Evolutionary conservation across 2,797 vertebrate genomes (phyloP).

Genomic region (Tapera naevia): DNA sequence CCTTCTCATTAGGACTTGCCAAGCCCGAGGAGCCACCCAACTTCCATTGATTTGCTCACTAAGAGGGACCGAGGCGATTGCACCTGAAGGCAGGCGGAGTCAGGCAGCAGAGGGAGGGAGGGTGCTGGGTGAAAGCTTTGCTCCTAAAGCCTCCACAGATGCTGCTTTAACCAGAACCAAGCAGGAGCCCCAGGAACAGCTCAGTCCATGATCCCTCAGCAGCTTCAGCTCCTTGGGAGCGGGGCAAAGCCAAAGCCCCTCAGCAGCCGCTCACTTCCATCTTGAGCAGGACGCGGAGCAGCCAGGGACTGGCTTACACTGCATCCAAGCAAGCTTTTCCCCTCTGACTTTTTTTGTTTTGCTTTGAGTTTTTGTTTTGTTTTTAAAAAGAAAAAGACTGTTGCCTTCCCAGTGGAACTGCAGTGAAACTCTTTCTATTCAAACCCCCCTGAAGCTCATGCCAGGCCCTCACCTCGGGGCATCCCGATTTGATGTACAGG

Average conservation of each 20-base stretch:
- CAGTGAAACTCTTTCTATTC: neutral
- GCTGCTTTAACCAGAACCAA: neutral
- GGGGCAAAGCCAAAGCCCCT: rapidly evolving
- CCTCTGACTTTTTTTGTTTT: neutral
- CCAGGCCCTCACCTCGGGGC: neutral
- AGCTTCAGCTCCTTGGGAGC: neutral
- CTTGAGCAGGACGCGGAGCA: neutral
- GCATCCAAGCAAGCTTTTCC: neutral
- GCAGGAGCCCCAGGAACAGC: neutral
- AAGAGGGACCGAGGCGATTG: rapidly evolving
- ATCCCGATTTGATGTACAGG: neutral
- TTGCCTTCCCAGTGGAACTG: neutral
- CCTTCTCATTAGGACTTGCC: neutral
- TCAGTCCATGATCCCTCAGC: neutral
- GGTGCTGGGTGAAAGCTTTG: neutral
- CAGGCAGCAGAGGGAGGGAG: neutral
- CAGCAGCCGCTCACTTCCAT: neutral
- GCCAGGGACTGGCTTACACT: neutral
- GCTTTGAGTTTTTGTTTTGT: neutral
- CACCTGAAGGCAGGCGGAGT: rapidly evolving
- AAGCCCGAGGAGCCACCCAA: neutral
- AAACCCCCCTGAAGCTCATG: neutral
- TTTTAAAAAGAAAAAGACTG: neutral
- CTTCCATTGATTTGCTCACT: neutral
- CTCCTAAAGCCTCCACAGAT: neutral